Evolutionary conservation across 2,888 invertebrate species (phyloP).

Genomic region (Hedya salicella): DNA sequence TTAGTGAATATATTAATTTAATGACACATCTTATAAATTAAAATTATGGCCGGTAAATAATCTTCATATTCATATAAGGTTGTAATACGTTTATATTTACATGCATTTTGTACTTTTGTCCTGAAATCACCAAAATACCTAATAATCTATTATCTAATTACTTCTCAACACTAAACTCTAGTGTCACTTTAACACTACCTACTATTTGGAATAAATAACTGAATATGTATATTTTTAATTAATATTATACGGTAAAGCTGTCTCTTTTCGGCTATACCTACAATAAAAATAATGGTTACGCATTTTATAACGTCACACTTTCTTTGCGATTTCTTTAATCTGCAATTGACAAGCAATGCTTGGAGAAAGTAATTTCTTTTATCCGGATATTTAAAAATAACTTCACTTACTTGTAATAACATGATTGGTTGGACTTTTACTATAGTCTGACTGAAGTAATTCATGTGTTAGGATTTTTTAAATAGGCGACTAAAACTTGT

Average conservation of each 20-base stretch:
- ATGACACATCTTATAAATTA: too few species aligned
- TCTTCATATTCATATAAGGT: too few species aligned
- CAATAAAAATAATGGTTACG: slow-evolving; percentile 18
- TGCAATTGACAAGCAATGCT: slow-evolving; percentile 25
- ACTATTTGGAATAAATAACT: background rate
- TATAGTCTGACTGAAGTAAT: background rate
- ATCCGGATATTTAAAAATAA: slow-evolving; percentile 5
- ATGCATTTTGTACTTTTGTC: too few species aligned
- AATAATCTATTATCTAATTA: too few species aligned
- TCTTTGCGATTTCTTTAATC: slow-evolving; percentile 31
- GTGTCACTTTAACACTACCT: too few species aligned
- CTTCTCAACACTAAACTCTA: too few species aligned
- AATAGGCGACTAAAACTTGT: too few species aligned
- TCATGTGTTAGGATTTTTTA: background rate
- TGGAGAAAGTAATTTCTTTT: slow-evolving; percentile 30
- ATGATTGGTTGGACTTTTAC: background rate
- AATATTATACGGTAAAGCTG: background rate
- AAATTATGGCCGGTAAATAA: too few species aligned
- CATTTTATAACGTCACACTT: slow-evolving; percentile 31
- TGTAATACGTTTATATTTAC: too few species aligned
- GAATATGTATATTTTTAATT: background rate
- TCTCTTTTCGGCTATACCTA: background rate
- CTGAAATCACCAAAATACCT: too few species aligned
- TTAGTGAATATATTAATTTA: too few species aligned
- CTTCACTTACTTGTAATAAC: background rate